Evolutionary conservation across 2,888 invertebrate species (phyloP).

Genomic region (Antitype chi): DNA sequence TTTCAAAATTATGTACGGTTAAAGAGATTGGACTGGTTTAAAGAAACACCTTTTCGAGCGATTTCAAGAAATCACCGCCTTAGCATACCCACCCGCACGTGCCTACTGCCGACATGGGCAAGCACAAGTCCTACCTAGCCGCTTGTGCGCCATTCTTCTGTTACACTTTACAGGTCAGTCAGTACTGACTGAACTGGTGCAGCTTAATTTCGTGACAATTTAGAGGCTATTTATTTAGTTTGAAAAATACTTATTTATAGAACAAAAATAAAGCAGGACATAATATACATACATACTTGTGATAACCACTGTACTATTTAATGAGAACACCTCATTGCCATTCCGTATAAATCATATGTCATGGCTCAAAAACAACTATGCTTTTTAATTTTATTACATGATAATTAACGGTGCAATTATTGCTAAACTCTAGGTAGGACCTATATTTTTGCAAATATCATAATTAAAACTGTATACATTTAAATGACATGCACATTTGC

Average conservation of each 20-base stretch:
- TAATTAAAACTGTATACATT: slow-evolving; percentile 4
- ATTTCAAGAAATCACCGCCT: no score
- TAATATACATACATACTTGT: neutral
- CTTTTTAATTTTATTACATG: neutral
- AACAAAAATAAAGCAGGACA: neutral
- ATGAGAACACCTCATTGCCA: neutral
- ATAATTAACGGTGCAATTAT: neutral
- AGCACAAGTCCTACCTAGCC: no score
- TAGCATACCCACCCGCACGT: no score
- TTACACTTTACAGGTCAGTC: neutral
- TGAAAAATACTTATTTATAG: no score
- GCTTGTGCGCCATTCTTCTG: neutral
- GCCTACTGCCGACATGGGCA: no score
- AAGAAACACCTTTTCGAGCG: no score
- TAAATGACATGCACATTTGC: neutral
- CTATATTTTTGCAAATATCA: neutral
- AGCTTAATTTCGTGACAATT: neutral
- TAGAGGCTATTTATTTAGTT: no score
- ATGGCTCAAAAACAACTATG: neutral
- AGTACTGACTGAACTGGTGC: neutral
- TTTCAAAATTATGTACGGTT: no score
- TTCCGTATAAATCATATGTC: neutral
- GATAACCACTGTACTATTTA: neutral
- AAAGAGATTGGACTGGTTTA: no score
- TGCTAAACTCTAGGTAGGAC: neutral